Evolutionary conservation across 2,113 vertebrate species (phyloP).

Genomic region (Labeo rohita): DNA sequence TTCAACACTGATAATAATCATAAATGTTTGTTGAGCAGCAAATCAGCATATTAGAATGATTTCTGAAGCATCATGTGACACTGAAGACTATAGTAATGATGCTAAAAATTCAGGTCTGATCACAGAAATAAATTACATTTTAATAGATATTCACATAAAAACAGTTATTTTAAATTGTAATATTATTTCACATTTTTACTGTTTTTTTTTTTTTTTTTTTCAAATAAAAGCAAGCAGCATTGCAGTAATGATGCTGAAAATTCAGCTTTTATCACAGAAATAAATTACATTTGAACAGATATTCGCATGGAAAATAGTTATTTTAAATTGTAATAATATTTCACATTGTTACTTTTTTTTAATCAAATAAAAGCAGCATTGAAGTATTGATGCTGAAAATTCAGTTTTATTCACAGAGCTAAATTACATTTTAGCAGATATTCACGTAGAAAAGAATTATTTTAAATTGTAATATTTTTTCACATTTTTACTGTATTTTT

Average conservation of each 20-base stretch:
- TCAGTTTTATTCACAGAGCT: not conserved
- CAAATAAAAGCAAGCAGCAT: not conserved
- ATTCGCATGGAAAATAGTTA: not conserved
- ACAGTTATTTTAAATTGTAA: not conserved
- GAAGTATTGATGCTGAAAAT: no score
- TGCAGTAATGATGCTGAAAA: no score
- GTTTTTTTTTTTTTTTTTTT: not conserved
- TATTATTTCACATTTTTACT: not conserved
- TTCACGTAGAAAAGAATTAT: not conserved
- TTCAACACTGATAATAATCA: not conserved
- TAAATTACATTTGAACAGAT: not conserved
- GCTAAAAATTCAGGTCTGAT: not conserved
- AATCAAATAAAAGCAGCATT: not conserved
- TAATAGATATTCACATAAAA: not conserved
- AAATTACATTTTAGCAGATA: not conserved
- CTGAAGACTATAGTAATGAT: conserved; percentile 8
- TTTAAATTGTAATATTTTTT: not conserved
- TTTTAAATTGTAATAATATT: not conserved
- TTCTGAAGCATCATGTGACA: not conserved
- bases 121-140: not conserved
- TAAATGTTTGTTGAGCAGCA: not conserved
- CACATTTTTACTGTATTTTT: not conserved
- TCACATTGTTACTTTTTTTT: not conserved
- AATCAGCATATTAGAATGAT: not conserved
- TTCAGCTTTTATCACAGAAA: not conserved